Evolutionary conservation across 2,113 vertebrate genomes (phyloP).

Genomic region (Leptobrachium leishanense): DNA sequence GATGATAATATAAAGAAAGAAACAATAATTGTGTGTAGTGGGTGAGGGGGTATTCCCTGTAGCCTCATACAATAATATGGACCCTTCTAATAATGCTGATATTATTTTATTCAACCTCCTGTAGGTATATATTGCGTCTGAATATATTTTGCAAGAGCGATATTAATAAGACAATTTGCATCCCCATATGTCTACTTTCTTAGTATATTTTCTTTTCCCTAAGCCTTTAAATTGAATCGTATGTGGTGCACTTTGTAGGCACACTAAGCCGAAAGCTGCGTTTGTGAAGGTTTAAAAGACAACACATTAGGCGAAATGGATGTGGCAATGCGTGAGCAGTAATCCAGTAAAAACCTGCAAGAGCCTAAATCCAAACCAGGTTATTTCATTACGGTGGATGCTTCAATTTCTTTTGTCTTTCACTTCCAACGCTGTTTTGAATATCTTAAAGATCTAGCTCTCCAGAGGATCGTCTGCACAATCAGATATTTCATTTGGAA

Average conservation of each 20-base stretch:
- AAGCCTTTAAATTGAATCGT: conserved; percentile 14
- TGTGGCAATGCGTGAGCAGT: conserved; percentile 16
- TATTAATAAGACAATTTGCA: not conserved
- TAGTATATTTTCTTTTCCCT: not conserved
- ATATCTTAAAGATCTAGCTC: conserved; percentile 28
- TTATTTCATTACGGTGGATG: conserved; percentile 45
- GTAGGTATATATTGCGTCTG: too few species aligned
- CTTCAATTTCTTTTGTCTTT: conserved; percentile 45
- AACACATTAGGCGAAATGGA: not conserved
- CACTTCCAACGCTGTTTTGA: conserved; percentile 24
- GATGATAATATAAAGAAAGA: too few species aligned
- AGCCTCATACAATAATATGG: too few species aligned
- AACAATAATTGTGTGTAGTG: too few species aligned
- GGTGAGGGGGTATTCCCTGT: too few species aligned
- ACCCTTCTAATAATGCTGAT: too few species aligned
- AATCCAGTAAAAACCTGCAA: conserved; percentile 16
- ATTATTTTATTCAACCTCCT: too few species aligned
- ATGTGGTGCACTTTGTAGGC: not conserved
- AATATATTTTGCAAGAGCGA: not conserved
- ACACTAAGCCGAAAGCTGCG: conserved; percentile 1
- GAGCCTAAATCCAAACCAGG: conserved; percentile 6
- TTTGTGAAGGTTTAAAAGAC: conserved; percentile 23
- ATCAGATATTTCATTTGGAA: conserved; percentile 42
- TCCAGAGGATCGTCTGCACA: conserved; percentile 13
- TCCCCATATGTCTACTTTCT: not conserved